phyloP scores from a whole-genome alignment of 2,797 vertebrate genomes.

The Naso thynnoides region DNA sequence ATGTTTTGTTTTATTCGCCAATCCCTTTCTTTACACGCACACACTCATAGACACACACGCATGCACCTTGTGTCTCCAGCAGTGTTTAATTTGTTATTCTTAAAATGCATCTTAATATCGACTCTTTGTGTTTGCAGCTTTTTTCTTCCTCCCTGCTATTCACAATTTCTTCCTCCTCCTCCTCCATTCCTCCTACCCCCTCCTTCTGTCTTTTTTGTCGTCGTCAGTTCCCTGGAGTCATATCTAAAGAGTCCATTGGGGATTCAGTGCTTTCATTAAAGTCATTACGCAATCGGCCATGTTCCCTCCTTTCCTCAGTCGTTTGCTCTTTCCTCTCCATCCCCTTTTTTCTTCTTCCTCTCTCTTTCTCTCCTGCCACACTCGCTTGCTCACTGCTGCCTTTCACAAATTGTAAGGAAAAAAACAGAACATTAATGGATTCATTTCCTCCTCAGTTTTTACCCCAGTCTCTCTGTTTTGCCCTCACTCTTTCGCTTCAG shows the following conservation, averaged over 20 bases:
- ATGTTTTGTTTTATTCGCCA: slow-evolving; percentile 63
- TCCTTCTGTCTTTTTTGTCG: background rate
- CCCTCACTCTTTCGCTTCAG: slow-evolving; percentile 4
- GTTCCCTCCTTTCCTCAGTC: slow-evolving; percentile 41
- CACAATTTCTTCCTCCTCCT: slow-evolving; percentile 1
- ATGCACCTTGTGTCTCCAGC: slow-evolving; percentile 19
- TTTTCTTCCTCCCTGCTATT: slow-evolving; percentile 27
- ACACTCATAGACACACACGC: background rate
- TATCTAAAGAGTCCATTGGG: slow-evolving; percentile 77
- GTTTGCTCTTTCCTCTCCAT: slow-evolving; percentile 35
- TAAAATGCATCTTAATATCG: slow-evolving; percentile 34
- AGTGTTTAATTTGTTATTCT: slow-evolving; percentile 43
- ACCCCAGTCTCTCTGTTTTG: slow-evolving; percentile 19
- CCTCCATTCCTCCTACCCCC: background rate
- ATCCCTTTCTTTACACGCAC: slow-evolving; percentile 6
- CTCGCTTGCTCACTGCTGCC: slow-evolving; percentile 25
- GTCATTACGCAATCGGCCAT: slow-evolving; percentile 69
- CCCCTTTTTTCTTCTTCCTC: slow-evolving; percentile 12
- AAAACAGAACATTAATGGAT: slow-evolving; percentile 44
- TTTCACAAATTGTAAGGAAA: slow-evolving; percentile 38
- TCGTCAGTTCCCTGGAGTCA: slow-evolving; percentile 61
- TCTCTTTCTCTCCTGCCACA: slow-evolving; percentile 11
- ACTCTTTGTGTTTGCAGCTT: slow-evolving; percentile 43
- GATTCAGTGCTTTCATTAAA: slow-evolving; percentile 77
- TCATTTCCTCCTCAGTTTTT: slow-evolving; percentile 41